Evolutionary conservation across 1,140 invertebrate species (phyloP), one percentile per base, ranked within the genome.

Genomic region (Heliconius congener): DNA sequence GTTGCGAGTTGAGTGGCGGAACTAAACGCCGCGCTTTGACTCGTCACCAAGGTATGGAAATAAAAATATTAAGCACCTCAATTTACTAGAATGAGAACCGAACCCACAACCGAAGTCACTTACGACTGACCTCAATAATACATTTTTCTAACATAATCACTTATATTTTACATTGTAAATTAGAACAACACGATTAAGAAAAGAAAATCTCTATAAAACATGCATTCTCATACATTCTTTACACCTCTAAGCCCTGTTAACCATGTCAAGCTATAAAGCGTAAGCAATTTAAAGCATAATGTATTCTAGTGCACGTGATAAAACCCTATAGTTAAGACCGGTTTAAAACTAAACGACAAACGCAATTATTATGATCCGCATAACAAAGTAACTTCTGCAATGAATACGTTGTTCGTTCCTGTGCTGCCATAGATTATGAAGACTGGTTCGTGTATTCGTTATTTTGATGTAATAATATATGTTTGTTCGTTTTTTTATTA

Each of bases 381-480:
- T 83, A 87, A 66, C 60, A 66, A 82, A 86, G 80, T 82, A 86
- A 90, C 84, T 88, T 87, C 82, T 85, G 85, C 84, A 86, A 88
- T 87, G 85, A 87, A 87, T 86, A 88, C 34, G 80, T 70, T 83
- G 80, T 84, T 78, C 86, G 85, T 81, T 85, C 86, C 81, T 82
- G 72, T 70, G 30, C 77, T 82, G 52, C n/a, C 82, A 87, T 73
- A 87, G 84, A 86, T 76, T 85, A 85, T 66, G 60, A 16, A 66
- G 11, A 57, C n/a, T 57, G 4, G 23, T n/a, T 9, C 8, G 3
- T 55, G 57, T 66, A 30, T 27, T 66, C 8, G 13, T 30, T 66
- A 30, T 66, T 9, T 11, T 8, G 19, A 23, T 57, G 55, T 57
- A 11, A 27, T 16, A 0, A 30, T 66, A 11, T 66, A 27, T 66